Percentiles rank a stretch among this genome's conserved stretches.
Evolutionary conservation across 92 coral and sea anemone species (phyloP).

Genomic region (Parazoanthus swiftii): DNA sequence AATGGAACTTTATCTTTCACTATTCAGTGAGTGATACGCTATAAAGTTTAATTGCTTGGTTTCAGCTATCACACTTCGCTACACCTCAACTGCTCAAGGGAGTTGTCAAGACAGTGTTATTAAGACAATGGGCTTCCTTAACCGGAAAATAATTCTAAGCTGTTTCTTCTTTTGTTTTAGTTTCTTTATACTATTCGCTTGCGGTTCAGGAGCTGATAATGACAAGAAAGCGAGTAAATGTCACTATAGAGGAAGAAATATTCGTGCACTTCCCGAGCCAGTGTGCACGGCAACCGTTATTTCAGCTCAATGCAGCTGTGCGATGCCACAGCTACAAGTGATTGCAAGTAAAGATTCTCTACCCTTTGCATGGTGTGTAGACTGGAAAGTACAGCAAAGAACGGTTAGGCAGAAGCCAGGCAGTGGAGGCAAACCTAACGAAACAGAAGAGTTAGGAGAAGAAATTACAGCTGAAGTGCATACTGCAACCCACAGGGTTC

Average conservation of each 20-base stretch:
- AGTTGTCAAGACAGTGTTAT: neutral
- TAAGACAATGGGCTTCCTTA: neutral
- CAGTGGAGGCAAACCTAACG: neutral
- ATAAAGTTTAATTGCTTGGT: no score
- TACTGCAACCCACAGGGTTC: neutral
- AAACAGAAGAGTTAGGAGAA: neutral
- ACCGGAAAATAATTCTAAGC: neutral
- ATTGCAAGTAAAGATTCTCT: neutral
- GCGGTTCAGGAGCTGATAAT: neutral
- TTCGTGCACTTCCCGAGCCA: neutral
- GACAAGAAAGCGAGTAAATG: neutral
- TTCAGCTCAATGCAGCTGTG: slow-evolving; percentile 15
- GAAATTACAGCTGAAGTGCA: neutral
- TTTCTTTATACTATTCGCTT: neutral
- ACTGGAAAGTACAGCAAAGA: slow-evolving; percentile 12
- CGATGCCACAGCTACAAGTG: neutral
- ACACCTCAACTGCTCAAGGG: no score
- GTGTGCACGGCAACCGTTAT: neutral
- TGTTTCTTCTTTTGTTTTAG: neutral
- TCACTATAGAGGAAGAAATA: neutral
- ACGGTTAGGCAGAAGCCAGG: neutral
- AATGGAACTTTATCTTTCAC: neutral
- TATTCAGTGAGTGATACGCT: neutral
- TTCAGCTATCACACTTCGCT: no score
- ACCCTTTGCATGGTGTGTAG: neutral